Conservation (phyloP, 2,113 vertebrate genomes). For the Protobothrops mucrosquamatus region DNA sequence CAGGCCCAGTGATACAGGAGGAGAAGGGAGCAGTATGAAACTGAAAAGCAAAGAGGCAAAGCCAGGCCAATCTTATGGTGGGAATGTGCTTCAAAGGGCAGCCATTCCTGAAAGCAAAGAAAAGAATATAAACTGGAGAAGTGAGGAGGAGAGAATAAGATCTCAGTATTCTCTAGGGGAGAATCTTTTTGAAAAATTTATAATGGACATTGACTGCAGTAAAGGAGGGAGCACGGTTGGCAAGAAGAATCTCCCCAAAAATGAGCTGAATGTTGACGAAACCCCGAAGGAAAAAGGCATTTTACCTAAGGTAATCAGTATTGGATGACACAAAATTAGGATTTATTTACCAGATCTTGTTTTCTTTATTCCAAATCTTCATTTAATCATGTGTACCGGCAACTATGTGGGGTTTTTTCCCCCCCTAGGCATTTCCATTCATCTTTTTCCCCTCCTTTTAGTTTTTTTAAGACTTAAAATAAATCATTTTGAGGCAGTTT, state of each 20-base stretch:
- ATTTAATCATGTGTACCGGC: no score
- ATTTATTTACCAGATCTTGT: not conserved
- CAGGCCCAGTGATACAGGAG: conserved; percentile 70
- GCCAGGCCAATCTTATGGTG: not conserved
- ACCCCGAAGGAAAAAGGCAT: not conserved
- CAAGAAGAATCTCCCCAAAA: conserved; percentile 1
- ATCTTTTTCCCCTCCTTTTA: not conserved
- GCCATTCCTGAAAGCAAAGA: not conserved
- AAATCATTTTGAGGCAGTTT: not conserved
- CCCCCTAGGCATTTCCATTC: not conserved
- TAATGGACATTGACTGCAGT: not conserved
- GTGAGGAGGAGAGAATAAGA: not conserved
- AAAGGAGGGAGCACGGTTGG: not conserved
- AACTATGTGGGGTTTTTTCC: not conserved
- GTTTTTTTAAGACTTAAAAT: not conserved
- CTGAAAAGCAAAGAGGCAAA: not conserved
- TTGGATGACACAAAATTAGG: not conserved
- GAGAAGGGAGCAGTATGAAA: conserved; percentile 61
- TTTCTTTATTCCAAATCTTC: not conserved
- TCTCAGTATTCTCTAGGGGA: not conserved
- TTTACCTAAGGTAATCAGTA: conserved; percentile 19
- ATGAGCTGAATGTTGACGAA: not conserved
- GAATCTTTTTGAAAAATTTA: conserved; percentile 1
- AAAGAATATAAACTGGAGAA: not conserved
- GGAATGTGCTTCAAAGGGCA: not conserved